Evolutionary conservation across 2,113 vertebrate genomes (phyloP).

Genomic region (Ageneiosus marmoratus): DNA sequence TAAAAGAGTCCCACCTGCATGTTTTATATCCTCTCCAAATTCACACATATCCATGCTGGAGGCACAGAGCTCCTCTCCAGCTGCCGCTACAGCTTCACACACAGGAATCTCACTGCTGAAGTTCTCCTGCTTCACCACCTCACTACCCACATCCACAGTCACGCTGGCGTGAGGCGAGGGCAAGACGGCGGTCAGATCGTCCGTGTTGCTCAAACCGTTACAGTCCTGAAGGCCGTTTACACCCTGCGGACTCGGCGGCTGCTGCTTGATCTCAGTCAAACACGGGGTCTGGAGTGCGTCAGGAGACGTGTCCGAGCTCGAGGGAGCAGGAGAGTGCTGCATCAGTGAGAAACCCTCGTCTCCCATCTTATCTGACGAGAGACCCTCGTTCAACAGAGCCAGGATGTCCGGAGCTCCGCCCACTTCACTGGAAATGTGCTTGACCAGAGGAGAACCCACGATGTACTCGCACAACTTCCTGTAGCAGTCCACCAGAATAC

Average conservation of each 20-base stretch:
- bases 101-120: constrained; percentile 80
- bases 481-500: constrained; percentile 94
- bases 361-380: constrained; percentile 76
- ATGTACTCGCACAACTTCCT: constrained; percentile 96
- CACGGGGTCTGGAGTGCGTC: constrained; percentile 51
- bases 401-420: constrained; percentile 89
- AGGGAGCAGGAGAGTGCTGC: constrained; percentile 76
- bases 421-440: constrained; percentile 87
- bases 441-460: constrained; percentile 86
- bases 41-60: constrained; percentile 82
- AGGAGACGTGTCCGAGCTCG: constrained; percentile 73
- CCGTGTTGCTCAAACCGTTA: constrained; percentile 82
- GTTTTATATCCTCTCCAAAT: constrained; percentile 89
- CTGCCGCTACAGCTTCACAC: constrained; percentile 79
- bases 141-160: constrained; percentile 75
- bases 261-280: constrained; percentile 37
- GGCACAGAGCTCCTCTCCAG: constrained; percentile 79
- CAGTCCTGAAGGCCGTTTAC: constrained; percentile 90
- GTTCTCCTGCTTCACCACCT: constrained; percentile 82
- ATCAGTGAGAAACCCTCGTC: constrained; percentile 72
- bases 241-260: constrained; percentile 67
- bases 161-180: constrained; percentile 77
- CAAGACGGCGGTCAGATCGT: constrained; percentile 77
- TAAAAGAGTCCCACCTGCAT: constrained; percentile 83
- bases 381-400: constrained; percentile 89